Base-by-base conservation (phyloP, 1,140 invertebrate species). In the Lepidotrigona ventralis region DNA sequence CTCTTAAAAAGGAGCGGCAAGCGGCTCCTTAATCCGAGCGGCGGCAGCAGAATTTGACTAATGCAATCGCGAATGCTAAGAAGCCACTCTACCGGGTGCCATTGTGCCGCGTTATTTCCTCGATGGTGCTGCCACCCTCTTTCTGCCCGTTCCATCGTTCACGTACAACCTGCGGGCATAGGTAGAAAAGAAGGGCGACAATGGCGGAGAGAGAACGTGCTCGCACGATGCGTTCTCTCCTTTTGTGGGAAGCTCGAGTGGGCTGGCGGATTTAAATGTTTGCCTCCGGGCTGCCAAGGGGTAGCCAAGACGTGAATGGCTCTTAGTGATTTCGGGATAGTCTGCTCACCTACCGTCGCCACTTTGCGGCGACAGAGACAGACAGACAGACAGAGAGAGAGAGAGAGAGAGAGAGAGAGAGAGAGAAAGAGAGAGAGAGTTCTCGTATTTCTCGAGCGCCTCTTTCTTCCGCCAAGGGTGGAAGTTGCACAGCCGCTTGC, bases 21-120 rank as follows among this genome's bases (percentile, higher is more conserved):
- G 33, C 39, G 39, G 39, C 54, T 54, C 17, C 82, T 79, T 79
- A 79, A 79, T 79, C 64, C 78, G 56, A 85, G 72, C 70, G 72
- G 19, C 70, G 39, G 72, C 73, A 53, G 73, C 66, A 79, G 89
- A 92, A 92, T 92, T 92, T 92, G 90, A 91, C 91, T 92, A 92
- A 92, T 91, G 90, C 86, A 91, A 92, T 92, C 88, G 90, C 83
- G 85, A 86, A 92, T 92, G 91, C 91, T 92, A 92, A 92, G 88
- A 92, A 92, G 91, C 90, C 90, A 92, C 88, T 92, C 87, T 88
- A 58, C 77, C 83, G 26, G 53, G 76, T 46, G 39, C 87, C 81
- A 90, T 91, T 91, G 89, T 90, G 82, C 77, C 60, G 39, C 79
- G 87, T 89, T 89, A 88, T 89, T 86, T 86, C 75, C 75, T 85